These are phyloP conservation scores for Cylloceria caligata DNA, from an alignment of 2,888 invertebrate genomes.

Conservation along the genomic window DNA sequence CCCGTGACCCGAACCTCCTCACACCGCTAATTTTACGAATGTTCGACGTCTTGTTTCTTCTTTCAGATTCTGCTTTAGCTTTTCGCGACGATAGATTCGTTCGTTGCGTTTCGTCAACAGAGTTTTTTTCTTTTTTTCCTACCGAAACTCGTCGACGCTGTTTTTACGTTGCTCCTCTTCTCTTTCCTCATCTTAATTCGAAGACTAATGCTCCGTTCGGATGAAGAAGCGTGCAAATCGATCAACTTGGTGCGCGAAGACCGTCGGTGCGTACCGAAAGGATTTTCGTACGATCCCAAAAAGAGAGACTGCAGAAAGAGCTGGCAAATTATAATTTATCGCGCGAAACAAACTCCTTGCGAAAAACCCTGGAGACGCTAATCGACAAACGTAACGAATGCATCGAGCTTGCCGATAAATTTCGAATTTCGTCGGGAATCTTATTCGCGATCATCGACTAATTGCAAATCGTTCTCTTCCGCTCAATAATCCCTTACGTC, in stretches of 20 bases:
- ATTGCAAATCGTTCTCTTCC: slow-evolving; percentile 12
- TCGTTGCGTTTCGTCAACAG: background rate
- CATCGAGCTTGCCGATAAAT: slow-evolving; percentile 72
- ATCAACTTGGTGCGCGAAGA: slow-evolving; percentile 50
- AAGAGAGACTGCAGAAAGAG: slow-evolving; percentile 32
- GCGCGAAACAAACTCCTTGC: slow-evolving; percentile 70
- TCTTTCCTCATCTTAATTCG: slow-evolving; percentile 44
- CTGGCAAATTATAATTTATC: slow-evolving; percentile 79
- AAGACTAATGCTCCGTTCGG: slow-evolving; percentile 16
- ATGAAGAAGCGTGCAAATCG: slow-evolving; percentile 63
- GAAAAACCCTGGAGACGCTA: slow-evolving; percentile 64
- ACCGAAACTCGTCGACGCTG: background rate
- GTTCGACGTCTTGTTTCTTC: slow-evolving; percentile 34
- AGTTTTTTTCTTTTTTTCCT: slow-evolving; percentile 2
- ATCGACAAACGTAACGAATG: slow-evolving; percentile 80
- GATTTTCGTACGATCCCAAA: slow-evolving; percentile 33
- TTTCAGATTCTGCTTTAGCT: background rate
- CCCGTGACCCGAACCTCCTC: slow-evolving; percentile 39
- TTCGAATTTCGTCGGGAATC: slow-evolving; percentile 70
- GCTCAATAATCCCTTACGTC: background rate
- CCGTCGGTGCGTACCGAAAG: slow-evolving; percentile 40
- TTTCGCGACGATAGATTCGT: slow-evolving; percentile 28
- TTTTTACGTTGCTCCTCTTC: background rate
- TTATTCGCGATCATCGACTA: slow-evolving; percentile 14
- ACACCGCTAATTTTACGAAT: background rate